Conservation (phyloP, 2,797 vertebrate genomes). For the Semotilus atromaculatus region DNA sequence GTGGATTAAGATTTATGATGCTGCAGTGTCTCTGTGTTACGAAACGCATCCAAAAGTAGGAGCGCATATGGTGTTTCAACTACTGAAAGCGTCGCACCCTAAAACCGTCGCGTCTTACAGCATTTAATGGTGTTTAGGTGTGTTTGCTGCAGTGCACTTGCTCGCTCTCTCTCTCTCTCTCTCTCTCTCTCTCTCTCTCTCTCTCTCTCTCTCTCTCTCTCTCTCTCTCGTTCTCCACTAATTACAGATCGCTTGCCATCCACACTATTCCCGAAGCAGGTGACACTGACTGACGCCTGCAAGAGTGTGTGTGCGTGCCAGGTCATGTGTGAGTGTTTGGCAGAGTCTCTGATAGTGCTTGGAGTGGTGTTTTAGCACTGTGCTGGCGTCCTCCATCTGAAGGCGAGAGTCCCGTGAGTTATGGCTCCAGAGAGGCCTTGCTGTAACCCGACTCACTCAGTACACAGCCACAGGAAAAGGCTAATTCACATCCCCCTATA, state of each 20-base stretch:
- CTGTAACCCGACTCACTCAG: constrained; percentile 5
- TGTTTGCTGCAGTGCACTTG: constrained; percentile 18
- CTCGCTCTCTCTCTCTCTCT: background rate
- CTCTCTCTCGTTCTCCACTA: constrained; percentile 19
- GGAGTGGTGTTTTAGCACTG: constrained; percentile 32
- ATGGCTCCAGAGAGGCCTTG: constrained; percentile 39
- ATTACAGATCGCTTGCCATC: constrained; percentile 47
- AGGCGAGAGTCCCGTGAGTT: constrained; percentile 35
- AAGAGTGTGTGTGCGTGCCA: constrained; percentile 23
- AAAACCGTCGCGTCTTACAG: background rate
- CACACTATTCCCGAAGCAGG: constrained; percentile 39
- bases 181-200: background rate
- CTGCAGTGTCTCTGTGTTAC: constrained; percentile 24
- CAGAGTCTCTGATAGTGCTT: constrained; percentile 24
- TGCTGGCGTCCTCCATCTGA: constrained; percentile 13
- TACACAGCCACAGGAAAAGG: constrained; percentile 35
- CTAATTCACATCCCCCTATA: constrained; percentile 37
- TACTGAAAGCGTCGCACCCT: background rate
- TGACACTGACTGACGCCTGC: constrained; percentile 48
- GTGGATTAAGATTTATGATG: constrained; percentile 34
- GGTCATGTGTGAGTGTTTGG: constrained; percentile 46
- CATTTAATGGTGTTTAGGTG: constrained; percentile 4
- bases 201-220: background rate
- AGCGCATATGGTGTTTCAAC: background rate
- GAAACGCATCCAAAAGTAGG: background rate